Base-by-base conservation (phyloP, 2,797 vertebrate species). In the Lerista edwardsae region DNA sequence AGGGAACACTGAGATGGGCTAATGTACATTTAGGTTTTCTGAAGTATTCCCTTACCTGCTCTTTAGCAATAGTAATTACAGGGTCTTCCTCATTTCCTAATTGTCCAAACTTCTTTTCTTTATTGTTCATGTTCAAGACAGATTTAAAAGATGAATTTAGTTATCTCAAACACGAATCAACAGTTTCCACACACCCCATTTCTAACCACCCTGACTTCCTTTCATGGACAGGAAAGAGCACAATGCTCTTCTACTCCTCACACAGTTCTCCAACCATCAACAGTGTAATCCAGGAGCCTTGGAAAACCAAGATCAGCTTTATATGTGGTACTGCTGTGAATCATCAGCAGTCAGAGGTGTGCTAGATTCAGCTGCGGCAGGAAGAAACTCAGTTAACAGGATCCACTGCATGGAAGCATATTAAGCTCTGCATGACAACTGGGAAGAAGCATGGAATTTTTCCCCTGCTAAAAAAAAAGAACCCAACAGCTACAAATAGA, bases 121-220 rank as follows among this genome's bases (percentile, higher is more conserved):
- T 96, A 95, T 94, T 96, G 96, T 95, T 95, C 96, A 95, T 94
- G 95, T 96, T 96, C 95, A 96, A 95, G 96, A 96, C 93, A 96
- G 94, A 96, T 96, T 96, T 96, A 96, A 96, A 95, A 95, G 95
- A 96, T 31, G 91, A 94, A 94, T 95, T 96, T 95, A 95, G 94
- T 93, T n/a, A 95, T 94, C 95, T 96, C 95, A 95, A 93, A 95
- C 95, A 93, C 78, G 91, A 93, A 89, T 85, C 75, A 92, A 91
- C 85, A 87, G 77, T 91, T 92, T 75, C 91, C 61, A 80, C 67
- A 67, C 62, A 75, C 89, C 88, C 78, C 81, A 88, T 51, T 86
- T 82, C 85, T 88, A 85, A 90, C 74, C 90, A 19, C 74, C 55
- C 80, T 44, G 11, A 88, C 92, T 91, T 87, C 89, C 90, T 87